Evolutionary conservation across 2,797 vertebrate species (phyloP).

Genomic region (Pantherophis vulpinus): DNA sequence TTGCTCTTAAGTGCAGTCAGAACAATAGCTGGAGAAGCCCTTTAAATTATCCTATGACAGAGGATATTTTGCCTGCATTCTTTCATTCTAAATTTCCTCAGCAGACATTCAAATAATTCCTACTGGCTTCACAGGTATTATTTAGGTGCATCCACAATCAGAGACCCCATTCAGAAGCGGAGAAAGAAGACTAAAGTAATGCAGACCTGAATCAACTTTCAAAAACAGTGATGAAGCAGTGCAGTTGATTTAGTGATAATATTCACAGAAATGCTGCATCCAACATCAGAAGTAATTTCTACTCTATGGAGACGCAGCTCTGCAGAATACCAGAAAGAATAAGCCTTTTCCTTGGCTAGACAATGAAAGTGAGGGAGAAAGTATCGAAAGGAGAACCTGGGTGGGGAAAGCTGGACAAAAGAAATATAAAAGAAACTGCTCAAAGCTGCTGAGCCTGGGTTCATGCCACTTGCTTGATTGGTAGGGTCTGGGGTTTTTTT

Average conservation of each 20-base stretch:
- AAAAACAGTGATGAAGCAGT: neutral
- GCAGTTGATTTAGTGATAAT: neutral
- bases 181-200: neutral
- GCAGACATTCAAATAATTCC: neutral
- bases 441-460: too few relatives aligned
- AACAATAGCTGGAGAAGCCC: neutral
- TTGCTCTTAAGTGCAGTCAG: slow-evolving; percentile 1
- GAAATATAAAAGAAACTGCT: neutral
- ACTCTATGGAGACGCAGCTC: neutral
- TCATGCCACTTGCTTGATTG: too few relatives aligned
- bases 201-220: neutral
- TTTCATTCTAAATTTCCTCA: neutral
- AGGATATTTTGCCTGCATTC: neutral
- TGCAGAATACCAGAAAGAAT: neutral
- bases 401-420: neutral
- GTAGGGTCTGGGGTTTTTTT: too few relatives aligned
- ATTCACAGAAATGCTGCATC: neutral
- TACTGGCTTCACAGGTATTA: neutral
- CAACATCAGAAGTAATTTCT: neutral
- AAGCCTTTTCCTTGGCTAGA: neutral
- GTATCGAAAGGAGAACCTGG: neutral
- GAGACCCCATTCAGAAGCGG: neutral
- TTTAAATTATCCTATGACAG: slow-evolving; percentile 2
- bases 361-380: neutral
- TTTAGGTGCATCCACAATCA: neutral